Evolutionary conservation across 2,888 invertebrate genomes (phyloP).

Genomic region (Papilio protenor): DNA sequence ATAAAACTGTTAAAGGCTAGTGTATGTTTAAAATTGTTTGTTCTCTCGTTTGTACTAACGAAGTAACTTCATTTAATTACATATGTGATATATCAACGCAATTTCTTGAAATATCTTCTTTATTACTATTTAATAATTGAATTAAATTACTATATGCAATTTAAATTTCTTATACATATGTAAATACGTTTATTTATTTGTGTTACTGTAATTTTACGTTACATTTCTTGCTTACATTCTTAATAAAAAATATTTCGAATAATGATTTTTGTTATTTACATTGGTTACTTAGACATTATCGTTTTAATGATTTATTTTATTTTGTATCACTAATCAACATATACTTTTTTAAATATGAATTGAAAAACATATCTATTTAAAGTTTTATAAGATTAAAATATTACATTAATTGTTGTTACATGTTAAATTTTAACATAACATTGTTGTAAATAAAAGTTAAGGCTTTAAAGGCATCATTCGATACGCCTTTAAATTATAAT

Average conservation of each 20-base stretch:
- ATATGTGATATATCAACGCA: background rate
- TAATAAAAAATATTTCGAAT: background rate
- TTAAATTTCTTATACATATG: background rate
- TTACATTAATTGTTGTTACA: constrained; percentile 62
- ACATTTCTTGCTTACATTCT: background rate
- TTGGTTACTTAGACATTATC: background rate
- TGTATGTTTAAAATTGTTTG: constrained; percentile 45
- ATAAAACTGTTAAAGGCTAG: constrained; percentile 48
- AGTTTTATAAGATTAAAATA: constrained; percentile 67
- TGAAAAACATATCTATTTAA: constrained; percentile 80
- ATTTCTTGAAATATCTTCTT: background rate
- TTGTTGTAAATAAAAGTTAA: constrained; percentile 64
- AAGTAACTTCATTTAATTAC: constrained; percentile 43
- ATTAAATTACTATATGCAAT: background rate
- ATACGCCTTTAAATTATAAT: constrained; percentile 48
- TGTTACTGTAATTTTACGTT: background rate
- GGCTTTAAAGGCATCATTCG: constrained; percentile 53
- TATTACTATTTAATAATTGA: background rate
- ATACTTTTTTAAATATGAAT: constrained; percentile 52
- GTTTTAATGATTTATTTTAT: background rate
- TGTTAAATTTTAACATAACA: constrained; percentile 65
- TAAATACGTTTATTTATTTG: background rate
- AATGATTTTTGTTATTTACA: constrained; percentile 14
- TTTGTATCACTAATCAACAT: background rate
- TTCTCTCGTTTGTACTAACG: constrained; percentile 33